Conservation (phyloP, 2,797 vertebrate genomes). For the Hypotaenidia philippensis region DNA sequence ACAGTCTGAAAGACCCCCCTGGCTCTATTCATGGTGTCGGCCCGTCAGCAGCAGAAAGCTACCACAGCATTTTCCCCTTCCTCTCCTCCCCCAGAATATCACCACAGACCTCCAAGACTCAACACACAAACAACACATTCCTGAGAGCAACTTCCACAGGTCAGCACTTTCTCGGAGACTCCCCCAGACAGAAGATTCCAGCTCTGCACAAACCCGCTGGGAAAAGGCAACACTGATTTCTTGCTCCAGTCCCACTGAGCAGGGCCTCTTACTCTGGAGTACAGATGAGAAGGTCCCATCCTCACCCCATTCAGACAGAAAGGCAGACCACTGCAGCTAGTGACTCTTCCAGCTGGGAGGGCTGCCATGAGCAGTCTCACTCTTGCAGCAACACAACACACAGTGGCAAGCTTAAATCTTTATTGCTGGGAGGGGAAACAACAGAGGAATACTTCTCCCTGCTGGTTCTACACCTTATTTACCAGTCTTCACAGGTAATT, state of each 20-base stretch:
- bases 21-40: accelerated
- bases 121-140: background rate
- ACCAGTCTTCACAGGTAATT: background rate
- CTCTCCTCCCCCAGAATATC: background rate
- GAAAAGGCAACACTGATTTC: background rate
- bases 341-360: background rate
- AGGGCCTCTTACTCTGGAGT: background rate
- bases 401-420: background rate
- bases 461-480: background rate
- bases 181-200: background rate
- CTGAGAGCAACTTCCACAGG: background rate
- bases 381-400: background rate
- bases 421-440: background rate
- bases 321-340: background rate
- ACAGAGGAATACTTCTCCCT: background rate
- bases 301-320: background rate
- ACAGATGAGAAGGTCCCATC: background rate
- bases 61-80: background rate
- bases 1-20: accelerated
- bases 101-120: background rate
- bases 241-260: background rate
- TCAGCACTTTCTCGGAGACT: background rate
- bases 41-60: background rate
- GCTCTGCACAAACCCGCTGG: background rate
- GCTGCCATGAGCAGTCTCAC: background rate